These are phyloP conservation scores for Coccyzus lansbergi DNA, from an alignment of 2,797 vertebrate species.

Conservation along the genomic window DNA sequence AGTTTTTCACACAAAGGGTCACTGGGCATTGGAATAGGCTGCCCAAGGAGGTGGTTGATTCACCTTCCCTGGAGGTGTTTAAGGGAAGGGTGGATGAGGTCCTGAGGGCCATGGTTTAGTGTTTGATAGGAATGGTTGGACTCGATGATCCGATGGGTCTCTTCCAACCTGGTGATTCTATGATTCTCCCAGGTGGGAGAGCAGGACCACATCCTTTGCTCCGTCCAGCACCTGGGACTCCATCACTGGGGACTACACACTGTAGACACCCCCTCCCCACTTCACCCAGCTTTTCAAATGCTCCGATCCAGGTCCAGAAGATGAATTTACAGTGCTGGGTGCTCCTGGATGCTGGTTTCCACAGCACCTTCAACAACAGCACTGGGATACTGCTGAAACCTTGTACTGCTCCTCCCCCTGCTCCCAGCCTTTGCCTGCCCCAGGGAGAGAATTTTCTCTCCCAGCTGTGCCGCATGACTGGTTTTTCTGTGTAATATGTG, in stretches of 20 bases:
- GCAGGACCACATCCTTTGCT: rapidly evolving
- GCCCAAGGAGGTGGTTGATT: too few relatives aligned
- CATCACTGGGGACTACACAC: background rate
- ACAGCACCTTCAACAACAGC: background rate
- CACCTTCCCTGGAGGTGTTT: too few relatives aligned
- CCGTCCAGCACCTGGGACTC: background rate
- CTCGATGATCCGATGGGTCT: too few relatives aligned
- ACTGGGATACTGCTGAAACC: rapidly evolving
- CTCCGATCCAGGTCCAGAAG: background rate
- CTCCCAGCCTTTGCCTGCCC: background rate
- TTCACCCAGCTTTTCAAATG: background rate
- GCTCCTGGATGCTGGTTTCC: background rate
- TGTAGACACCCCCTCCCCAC: background rate
- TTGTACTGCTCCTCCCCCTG: background rate
- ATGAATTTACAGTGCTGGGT: background rate
- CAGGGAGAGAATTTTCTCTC: background rate
- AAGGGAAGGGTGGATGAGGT: too few relatives aligned
- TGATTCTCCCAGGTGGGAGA: background rate
- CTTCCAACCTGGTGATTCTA: too few relatives aligned
- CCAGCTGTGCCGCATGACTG: rapidly evolving
- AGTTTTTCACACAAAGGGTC: too few relatives aligned
- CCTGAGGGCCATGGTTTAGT: too few relatives aligned
- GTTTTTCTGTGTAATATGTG: background rate
- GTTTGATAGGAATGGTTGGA: too few relatives aligned
- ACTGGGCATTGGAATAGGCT: too few relatives aligned